Percentiles rank a stretch among this genome's conserved stretches.
Conservation (phyloP, 2,888 invertebrate species). For the Pinctada fucata region DNA sequence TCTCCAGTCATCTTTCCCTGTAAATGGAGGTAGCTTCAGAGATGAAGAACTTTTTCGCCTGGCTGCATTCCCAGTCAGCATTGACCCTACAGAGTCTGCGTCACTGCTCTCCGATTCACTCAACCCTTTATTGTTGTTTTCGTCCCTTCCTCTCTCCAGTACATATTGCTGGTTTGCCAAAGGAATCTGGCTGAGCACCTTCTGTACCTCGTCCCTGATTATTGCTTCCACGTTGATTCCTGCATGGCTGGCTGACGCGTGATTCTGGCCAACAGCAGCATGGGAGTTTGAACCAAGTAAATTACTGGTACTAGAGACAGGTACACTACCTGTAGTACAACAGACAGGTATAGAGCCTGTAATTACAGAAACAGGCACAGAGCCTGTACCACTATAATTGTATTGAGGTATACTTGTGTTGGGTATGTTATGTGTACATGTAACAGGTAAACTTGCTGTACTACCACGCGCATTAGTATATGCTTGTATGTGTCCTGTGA, state of each 20-base stretch:
- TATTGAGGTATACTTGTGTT: no score
- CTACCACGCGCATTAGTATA: not conserved
- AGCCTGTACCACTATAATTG: not conserved
- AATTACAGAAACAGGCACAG: slow-evolving; percentile 1
- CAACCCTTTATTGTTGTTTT: not conserved
- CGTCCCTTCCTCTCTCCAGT: not conserved
- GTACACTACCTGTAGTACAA: slow-evolving; percentile 2
- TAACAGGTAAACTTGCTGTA: not conserved
- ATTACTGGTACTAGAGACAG: not conserved
- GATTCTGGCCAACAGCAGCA: not conserved
- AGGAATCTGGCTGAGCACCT: not conserved
- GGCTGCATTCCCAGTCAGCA: no score
- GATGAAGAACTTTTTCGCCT: not conserved
- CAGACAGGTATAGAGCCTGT: slow-evolving; percentile 5
- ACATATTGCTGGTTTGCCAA: not conserved
- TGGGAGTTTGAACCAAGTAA: not conserved
- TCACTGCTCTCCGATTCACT: not conserved
- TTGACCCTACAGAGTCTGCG: not conserved
- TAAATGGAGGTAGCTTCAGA: slow-evolving; percentile 22
- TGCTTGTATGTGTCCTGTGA: not conserved
- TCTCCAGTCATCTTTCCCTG: slow-evolving; percentile 26
- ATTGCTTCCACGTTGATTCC: not conserved
- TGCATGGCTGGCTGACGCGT: not conserved
- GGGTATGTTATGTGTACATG: no score
- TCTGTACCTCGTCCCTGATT: not conserved